These are phyloP conservation scores for Conistra vaccinii DNA, from an alignment of 2,888 invertebrate genomes.

Conservation along the genomic window DNA sequence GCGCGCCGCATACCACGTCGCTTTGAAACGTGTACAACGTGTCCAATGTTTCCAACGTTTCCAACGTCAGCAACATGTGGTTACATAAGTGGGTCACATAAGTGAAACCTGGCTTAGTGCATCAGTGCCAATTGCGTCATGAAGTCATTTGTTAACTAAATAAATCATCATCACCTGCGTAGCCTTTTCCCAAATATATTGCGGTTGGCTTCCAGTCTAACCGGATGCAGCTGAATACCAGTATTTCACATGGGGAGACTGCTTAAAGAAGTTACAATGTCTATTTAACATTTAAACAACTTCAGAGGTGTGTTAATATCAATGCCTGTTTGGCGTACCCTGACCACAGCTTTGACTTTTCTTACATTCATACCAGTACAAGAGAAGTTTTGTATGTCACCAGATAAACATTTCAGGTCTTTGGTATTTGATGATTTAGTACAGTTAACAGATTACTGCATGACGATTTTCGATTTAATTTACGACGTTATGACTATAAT, in stretches of 20 bases:
- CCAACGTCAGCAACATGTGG: not conserved
- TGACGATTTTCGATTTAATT: conserved; percentile 8
- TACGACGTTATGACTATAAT: conserved; percentile 7
- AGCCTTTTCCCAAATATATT: not conserved
- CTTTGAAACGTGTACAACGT: conserved; percentile 84
- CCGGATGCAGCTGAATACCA: not conserved
- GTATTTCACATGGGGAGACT: not conserved
- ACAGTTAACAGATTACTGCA: not conserved
- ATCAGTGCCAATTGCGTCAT: conserved; percentile 28
- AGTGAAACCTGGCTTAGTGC: not conserved
- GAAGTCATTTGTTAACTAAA: conserved; percentile 16
- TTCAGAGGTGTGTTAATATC: not conserved
- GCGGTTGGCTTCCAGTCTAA: too few relatives aligned
- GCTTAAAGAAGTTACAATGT: not conserved
- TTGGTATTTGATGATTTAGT: not conserved
- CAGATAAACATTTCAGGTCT: not conserved
- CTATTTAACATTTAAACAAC: too few relatives aligned
- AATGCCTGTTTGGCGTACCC: not conserved
- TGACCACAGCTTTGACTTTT: not conserved
- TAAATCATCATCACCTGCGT: not conserved
- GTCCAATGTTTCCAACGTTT: not conserved
- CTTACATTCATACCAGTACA: not conserved
- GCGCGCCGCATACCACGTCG: conserved; percentile 97
- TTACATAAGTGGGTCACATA: not conserved
- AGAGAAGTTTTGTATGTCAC: too few relatives aligned